Evolutionary conservation across 1,140 invertebrate species (phyloP), one percentile per base, ranked within the genome.

Genomic region (Drosophila truncata): DNA sequence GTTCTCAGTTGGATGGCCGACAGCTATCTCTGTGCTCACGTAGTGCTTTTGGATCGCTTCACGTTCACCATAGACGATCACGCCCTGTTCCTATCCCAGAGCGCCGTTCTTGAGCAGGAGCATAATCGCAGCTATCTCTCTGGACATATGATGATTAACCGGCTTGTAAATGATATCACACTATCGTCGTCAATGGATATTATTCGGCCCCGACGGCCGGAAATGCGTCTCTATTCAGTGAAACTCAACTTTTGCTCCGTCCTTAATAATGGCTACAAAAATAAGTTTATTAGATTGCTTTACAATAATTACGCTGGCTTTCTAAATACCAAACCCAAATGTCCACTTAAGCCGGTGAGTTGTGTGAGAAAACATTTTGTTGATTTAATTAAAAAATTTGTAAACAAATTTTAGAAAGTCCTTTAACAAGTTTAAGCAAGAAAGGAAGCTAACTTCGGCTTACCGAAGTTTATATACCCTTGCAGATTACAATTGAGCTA

Each of bases 91-190:
- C 14, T 52, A 2, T 80, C 84, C 27, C 64, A 88, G 16, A 73
- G 64, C 14, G 46, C 77, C 6, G 3, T 46, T 2, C 14, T 88
- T 13, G 76, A 87, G 39, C 84, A 87, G 52, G 80, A 70, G n/a
- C 50, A 44, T 2, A 88, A 87, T 59, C 71, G 83, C 2, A 87
- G 83, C 16, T 87, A 83, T 33, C 25, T 87, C 1, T 88, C 84
- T 0, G 83, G 83, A 1, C 67, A 87, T 18, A 60, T 87, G 23
- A 5, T 66, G 4, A 23, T 88, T 4, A 70, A 18, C 46, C 46
- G 62, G 14, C 9, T 65, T 2, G 1, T 88, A 0, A 69, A 69
- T 33, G 71, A 87, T 2, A 27, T 87, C 6, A 49, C 20, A 20
- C 11, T 87, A 14, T 4, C 44, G 2, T 52, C 66, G 1, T 52